These are phyloP conservation scores for Tribolium castaneum DNA, from an alignment of 1,140 invertebrate species.

Conservation along the genomic window DNA sequence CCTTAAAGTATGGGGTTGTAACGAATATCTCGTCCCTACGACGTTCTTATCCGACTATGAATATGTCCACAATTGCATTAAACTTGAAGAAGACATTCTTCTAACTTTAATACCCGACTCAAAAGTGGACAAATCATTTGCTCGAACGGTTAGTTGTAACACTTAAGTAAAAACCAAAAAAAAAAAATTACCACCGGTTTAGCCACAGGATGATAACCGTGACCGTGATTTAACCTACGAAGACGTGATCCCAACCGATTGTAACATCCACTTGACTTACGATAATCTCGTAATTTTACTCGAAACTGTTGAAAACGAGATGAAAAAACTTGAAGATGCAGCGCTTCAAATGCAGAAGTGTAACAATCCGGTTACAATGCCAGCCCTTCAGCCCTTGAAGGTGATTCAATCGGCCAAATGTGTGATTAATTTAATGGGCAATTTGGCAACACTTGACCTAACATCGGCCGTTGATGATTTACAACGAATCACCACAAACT, in stretches of 20 bases:
- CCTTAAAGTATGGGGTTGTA: constrained; percentile 82
- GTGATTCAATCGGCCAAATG: constrained; percentile 92
- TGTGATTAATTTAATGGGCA: constrained; percentile 87
- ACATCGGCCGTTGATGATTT: constrained; percentile 79
- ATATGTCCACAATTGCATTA: constrained; percentile 94
- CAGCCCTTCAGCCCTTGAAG: constrained; percentile 69
- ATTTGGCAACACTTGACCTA: constrained; percentile 87
- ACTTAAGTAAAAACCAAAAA: too few species aligned
- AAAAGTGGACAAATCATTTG: constrained; percentile 73
- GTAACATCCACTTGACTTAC: constrained; percentile 78
- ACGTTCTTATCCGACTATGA: constrained; percentile 86
- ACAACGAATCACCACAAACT: constrained; percentile 65
- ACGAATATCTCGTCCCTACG: constrained; percentile 81
- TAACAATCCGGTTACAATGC: constrained; percentile 63
- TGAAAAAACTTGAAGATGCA: constrained; percentile 78
- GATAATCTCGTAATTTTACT: constrained; percentile 83
- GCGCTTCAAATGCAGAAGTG: constrained; percentile 69
- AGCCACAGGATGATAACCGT: constrained; percentile 79
- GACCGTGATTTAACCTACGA: constrained; percentile 77
- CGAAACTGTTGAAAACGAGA: constrained; percentile 85
- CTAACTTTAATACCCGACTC: constrained; percentile 78
- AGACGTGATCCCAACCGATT: constrained; percentile 80
- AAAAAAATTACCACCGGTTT: constrained; percentile 4
- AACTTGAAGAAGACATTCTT: constrained; percentile 90
- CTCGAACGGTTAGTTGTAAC: constrained; percentile 72